Evolutionary conservation across 2,797 vertebrate genomes (phyloP), one percentile per base, ranked within the genome.

Genomic region (Periophthalmus magnuspinnatus): DNA sequence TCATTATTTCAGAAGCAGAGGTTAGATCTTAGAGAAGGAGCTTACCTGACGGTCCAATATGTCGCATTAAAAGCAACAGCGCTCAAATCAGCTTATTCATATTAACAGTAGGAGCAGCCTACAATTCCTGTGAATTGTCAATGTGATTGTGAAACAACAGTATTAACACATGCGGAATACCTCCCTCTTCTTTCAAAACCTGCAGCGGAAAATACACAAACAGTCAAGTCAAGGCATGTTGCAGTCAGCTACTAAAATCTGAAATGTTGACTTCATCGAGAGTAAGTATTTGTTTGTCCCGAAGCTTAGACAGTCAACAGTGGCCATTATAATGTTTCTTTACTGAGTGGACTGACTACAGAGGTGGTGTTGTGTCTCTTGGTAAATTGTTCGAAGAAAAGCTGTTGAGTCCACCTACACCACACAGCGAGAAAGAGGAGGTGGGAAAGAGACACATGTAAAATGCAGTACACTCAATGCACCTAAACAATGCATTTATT

Each of bases 181-280:
- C 88, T 88, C 71, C 71, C 78, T 75, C 71, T 82, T 70, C 69
- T 77, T 84, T 71, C 56, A 0, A 54, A 76, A 83, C 62, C 6
- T 13, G 21, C n/a, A 58, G 36, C 0, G 9, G 52, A 72, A 38
- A 41, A 71, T 50, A 58, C 67, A 70, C 36, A 76, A 61, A 75
- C 71, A 69, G 58, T 68, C 79, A 78, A 61, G 90, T 78, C 70
- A 74, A 66, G 68, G 75, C 91, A 83, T 21, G 88, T 75, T 79
- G 67, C 57, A 68, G 72, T 67, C 77, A 70, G 69, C 75, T 63
- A 80, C 63, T 64, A 68, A 63, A 62, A 76, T 85, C 65, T 76
- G 55, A 80, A 87, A 72, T 76, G 69, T 36, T n/a, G 36, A 78
- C 50, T 65, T 76, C 59, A 48, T 4, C 70, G 78, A 52, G 22